phyloP scores from a whole-genome alignment of 1,140 invertebrate genomes.

The Steinernema khuongi region DNA sequence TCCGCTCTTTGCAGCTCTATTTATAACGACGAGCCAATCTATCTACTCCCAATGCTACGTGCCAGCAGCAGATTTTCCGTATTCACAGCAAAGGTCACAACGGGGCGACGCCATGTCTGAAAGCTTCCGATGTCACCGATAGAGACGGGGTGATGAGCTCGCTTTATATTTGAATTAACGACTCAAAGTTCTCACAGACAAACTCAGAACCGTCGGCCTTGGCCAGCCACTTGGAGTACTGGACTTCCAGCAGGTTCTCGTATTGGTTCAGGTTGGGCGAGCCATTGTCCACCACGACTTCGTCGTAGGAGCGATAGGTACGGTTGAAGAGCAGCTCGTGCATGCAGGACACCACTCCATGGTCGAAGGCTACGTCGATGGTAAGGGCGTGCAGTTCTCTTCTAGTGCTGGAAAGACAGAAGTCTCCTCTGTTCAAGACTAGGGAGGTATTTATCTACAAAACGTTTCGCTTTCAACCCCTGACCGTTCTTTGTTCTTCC shows the following conservation, averaged over 20 bases:
- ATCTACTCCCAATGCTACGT: neutral
- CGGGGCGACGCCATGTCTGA: neutral
- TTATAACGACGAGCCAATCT: neutral
- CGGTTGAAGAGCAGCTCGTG: conserved; percentile 7
- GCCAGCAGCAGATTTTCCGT: neutral
- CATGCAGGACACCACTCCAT: conserved; percentile 3
- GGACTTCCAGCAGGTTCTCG: conserved; percentile 5
- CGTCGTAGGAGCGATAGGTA: conserved; percentile 7
- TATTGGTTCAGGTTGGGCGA: neutral
- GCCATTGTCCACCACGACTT: neutral
- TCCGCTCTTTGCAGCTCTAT: too few relatives aligned
- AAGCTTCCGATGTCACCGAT: neutral
- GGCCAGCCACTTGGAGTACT: neutral
- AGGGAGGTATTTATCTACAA: too few relatives aligned
- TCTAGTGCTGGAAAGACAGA: neutral
- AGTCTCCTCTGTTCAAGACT: too few relatives aligned
- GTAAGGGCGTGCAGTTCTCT: neutral
- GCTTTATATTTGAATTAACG: neutral
- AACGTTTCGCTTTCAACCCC: too few relatives aligned
- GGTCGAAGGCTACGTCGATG: neutral
- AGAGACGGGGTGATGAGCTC: neutral
- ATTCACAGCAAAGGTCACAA: neutral
- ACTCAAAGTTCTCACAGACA: neutral
- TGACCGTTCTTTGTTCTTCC: too few relatives aligned
- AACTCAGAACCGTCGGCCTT: conserved; percentile 4